Evolutionary conservation across 2,113 vertebrate species (phyloP), one percentile per base, ranked within the genome.

Genomic region (Peromyscus californicus): DNA sequence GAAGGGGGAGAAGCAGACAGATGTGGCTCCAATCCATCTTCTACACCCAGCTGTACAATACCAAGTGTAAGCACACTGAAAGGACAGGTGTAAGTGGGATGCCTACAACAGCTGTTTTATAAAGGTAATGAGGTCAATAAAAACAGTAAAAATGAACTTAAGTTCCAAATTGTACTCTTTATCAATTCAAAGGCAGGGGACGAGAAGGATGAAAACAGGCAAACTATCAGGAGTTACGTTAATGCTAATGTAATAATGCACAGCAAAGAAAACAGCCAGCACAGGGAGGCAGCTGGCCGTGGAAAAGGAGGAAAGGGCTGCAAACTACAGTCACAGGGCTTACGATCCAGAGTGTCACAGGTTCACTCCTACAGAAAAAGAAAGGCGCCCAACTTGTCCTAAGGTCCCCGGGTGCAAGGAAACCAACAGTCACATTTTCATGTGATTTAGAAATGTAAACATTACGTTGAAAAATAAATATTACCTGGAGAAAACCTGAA

Each of bases 401-500:
- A 88, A 92, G 63, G 7, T 59, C 26, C 63, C 24, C 72, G 4
- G 2, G 7, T 51, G 10, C 36, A 72, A 89, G 39, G 31, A 87
- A 45, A 89, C 7, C 2, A 91, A 87, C n/a, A 76, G 54, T 54
- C 61, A 75, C 24, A 57, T 90, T 95, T 83, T 74, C 45, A 80
- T 1, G 11, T 80, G 78, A 88, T 89, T 93, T 90, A 72, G 59
- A 94, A 95, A 75, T 6, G 54, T 2, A 22, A 70, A 93, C 31
- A 93, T 42, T 59, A 94, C n/a, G 22, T 80, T 63, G 29, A 95
- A 75, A 69, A 85, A 39, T 54, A 94, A 61, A 83, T n/a, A 75
- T 76, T 85, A 90, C 74, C 79, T 89, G 36, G 17, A 92, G 75
- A 84, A 91, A 88, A 97, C 29, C 36, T 48, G n/a, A 75, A 42